These are phyloP conservation scores for Pempheris klunzingeri DNA, from an alignment of 2,797 vertebrate genomes.

Conservation along the genomic window DNA sequence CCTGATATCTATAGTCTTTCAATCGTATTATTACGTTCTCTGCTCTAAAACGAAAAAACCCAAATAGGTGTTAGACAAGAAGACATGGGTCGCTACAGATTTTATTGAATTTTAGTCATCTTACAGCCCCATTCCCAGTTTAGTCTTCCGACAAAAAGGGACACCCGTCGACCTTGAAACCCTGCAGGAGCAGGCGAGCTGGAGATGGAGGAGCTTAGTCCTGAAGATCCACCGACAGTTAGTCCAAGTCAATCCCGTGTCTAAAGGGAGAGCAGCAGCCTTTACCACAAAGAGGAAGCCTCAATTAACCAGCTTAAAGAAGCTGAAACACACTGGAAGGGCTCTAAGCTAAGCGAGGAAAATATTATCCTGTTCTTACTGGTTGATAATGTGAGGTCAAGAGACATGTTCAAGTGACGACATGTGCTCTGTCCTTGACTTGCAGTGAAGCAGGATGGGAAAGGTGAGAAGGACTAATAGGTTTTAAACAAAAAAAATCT, in stretches of 20 bases:
- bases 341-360: conserved; percentile 40
- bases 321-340: conserved; percentile 78
- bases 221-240: conserved; percentile 84
- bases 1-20: conserved; percentile 16
- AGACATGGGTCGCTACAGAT: not conserved
- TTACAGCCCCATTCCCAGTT: conserved; percentile 1
- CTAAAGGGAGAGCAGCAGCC: conserved; percentile 87
- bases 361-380: conserved; percentile 59
- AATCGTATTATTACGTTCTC: conserved; percentile 5
- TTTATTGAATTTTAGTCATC: conserved; percentile 2
- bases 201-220: conserved; percentile 86
- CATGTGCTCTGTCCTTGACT: conserved; percentile 10
- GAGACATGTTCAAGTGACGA: not conserved
- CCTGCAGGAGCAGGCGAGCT: conserved; percentile 69
- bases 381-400: conserved; percentile 60
- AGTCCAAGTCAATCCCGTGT: conserved; percentile 90
- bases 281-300: conserved; percentile 80
- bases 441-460: not conserved
- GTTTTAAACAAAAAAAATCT: not conserved
- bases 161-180: conserved; percentile 71
- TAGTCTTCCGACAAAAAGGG: conserved; percentile 26
- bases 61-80: conserved; percentile 7
- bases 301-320: conserved; percentile 88
- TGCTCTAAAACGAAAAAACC: conserved; percentile 15
- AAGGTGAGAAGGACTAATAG: not conserved